These are phyloP conservation scores for Pandemis corylana DNA, from an alignment of 2,888 invertebrate species.

Conservation along the genomic window DNA sequence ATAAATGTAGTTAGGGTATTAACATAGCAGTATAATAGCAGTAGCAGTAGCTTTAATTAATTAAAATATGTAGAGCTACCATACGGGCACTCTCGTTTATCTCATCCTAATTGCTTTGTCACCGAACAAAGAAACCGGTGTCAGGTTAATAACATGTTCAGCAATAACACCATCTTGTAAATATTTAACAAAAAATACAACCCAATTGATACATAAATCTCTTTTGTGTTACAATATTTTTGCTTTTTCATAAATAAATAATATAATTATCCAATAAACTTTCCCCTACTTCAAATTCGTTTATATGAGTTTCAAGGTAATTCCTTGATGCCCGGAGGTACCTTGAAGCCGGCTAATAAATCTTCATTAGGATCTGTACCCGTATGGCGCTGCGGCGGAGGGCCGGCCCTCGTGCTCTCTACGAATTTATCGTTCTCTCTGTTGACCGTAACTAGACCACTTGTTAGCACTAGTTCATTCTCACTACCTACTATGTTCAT, in stretches of 20 bases:
- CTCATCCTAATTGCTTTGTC: too few relatives aligned
- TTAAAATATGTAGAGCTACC: too few relatives aligned
- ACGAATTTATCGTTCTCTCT: slow-evolving; percentile 56
- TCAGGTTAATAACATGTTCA: too few relatives aligned
- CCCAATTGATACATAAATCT: too few relatives aligned
- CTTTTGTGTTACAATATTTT: too few relatives aligned
- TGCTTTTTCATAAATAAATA: neutral
- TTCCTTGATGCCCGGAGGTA: slow-evolving; percentile 40
- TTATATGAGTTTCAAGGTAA: slow-evolving; percentile 32
- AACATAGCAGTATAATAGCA: too few relatives aligned
- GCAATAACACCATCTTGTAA: too few relatives aligned
- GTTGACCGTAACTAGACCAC: slow-evolving; percentile 51
- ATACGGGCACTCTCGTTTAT: too few relatives aligned
- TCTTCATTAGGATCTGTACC: slow-evolving; percentile 62
- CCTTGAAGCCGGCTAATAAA: slow-evolving; percentile 58
- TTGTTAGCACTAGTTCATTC: neutral
- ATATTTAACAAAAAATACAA: too few relatives aligned
- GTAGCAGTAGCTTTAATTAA: too few relatives aligned
- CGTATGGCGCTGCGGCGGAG: slow-evolving; percentile 48
- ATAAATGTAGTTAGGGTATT: too few relatives aligned
- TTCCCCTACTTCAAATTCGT: slow-evolving; percentile 45
- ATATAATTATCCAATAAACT: slow-evolving; percentile 32
- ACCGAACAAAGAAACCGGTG: too few relatives aligned
- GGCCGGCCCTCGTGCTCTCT: slow-evolving; percentile 57
- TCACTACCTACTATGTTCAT: neutral